Evolutionary conservation across 2,113 vertebrate species (phyloP).

Genomic region (Orcinus orca): DNA sequence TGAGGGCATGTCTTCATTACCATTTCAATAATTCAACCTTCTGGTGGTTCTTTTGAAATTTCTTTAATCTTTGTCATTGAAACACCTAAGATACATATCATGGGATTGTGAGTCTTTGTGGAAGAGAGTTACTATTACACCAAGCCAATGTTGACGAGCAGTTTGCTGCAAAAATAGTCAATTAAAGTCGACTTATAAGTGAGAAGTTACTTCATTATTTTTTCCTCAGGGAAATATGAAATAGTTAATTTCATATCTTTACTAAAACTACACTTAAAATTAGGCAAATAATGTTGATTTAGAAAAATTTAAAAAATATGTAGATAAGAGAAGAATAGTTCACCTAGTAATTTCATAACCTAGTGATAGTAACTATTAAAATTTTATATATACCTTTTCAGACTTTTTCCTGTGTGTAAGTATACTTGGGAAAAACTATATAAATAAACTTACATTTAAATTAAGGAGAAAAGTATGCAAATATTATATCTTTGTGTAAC

Average conservation of each 20-base stretch:
- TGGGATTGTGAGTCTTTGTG: background rate
- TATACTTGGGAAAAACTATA: background rate
- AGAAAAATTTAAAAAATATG: background rate
- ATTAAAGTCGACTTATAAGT: constrained; percentile 18
- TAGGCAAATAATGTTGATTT: background rate
- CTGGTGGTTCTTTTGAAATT: constrained; percentile 65
- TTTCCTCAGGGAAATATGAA: background rate
- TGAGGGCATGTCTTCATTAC: constrained; percentile 60
- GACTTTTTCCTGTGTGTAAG: background rate
- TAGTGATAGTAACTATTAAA: background rate
- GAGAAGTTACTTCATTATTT: background rate
- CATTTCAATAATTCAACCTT: constrained; percentile 70
- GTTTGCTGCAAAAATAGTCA: background rate
- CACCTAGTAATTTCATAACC: background rate
- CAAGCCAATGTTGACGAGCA: background rate
- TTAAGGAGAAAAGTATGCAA: background rate
- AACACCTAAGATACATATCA: constrained; percentile 27
- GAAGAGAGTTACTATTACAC: background rate
- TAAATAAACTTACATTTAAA: background rate
- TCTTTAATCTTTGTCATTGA: constrained; percentile 68
- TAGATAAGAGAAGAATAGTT: background rate
- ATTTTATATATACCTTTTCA: background rate
- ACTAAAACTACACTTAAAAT: constrained; percentile 19
- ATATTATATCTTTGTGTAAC: background rate
- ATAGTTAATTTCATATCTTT: constrained; percentile 1